Percentiles rank a stretch among this genome's conserved stretches.
Conservation (phyloP, 1,140 invertebrate species). For the Cryptotermes secundus region DNA sequence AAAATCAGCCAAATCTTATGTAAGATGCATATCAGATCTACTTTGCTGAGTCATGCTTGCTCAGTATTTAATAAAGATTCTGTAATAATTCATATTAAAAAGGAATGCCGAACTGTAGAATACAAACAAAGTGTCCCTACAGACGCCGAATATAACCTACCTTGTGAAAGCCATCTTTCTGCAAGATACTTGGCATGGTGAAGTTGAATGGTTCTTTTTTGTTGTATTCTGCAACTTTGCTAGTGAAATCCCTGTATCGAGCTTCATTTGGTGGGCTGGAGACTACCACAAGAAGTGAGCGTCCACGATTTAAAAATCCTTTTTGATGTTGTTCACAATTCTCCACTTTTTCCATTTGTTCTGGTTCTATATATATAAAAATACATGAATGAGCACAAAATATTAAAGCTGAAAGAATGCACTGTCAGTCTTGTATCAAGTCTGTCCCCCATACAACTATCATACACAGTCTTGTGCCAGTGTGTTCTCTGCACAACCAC, state of each 20-base stretch:
- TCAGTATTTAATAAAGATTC: too few relatives aligned
- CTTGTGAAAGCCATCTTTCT: background rate
- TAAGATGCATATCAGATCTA: too few relatives aligned
- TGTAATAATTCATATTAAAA: too few relatives aligned
- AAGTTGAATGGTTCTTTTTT: conserved; percentile 74
- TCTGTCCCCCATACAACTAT: too few relatives aligned
- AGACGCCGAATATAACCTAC: background rate
- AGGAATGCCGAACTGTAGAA: too few relatives aligned
- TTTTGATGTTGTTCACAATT: conserved; percentile 43
- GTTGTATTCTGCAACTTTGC: conserved; percentile 75
- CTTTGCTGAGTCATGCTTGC: too few relatives aligned
- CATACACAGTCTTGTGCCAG: too few relatives aligned
- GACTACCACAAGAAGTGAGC: conserved; percentile 82
- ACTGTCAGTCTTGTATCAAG: too few relatives aligned
- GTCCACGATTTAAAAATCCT: conserved; percentile 68
- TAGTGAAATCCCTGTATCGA: conserved; percentile 70
- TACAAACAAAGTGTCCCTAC: too few relatives aligned
- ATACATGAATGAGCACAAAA: background rate
- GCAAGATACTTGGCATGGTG: conserved; percentile 56
- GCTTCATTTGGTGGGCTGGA: conserved; percentile 74
- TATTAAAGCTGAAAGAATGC: too few relatives aligned
- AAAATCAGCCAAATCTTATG: too few relatives aligned
- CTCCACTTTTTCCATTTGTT: background rate
- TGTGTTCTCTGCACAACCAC: too few relatives aligned
- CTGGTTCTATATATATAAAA: background rate